phyloP scores from a whole-genome alignment of 2,113 vertebrate genomes.

The Pterophyllum scalare region DNA sequence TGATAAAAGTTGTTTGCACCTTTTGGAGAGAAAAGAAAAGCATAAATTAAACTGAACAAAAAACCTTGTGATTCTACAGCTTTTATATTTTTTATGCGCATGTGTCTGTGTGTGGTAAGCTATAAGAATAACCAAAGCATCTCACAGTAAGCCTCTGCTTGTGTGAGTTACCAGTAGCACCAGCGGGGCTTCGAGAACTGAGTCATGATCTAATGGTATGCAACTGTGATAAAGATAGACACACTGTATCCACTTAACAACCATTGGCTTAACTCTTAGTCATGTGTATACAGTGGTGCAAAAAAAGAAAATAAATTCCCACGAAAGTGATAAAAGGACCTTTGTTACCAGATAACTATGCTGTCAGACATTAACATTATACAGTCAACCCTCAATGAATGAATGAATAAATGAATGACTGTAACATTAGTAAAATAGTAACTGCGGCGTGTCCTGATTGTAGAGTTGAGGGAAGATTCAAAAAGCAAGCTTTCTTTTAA shows the following conservation, averaged over 20 bases:
- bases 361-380: neutral
- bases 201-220: conserved; percentile 48
- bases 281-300: conserved; percentile 38
- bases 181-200: conserved; percentile 33
- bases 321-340: neutral
- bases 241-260: conserved; percentile 7
- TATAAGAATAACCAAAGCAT: conserved; percentile 33
- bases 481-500: too few species aligned
- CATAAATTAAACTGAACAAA: conserved; percentile 50
- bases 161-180: conserved; percentile 24
- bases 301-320: conserved; percentile 8
- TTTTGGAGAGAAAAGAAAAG: neutral
- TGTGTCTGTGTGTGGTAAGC: neutral
- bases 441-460: neutral
- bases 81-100: neutral
- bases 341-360: neutral
- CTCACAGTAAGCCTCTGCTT: conserved; percentile 14
- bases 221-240: conserved; percentile 42
- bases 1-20: conserved; percentile 27
- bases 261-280: conserved; percentile 26
- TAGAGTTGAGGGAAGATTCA: neutral
- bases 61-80: conserved; percentile 44
- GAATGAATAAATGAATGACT: neutral
- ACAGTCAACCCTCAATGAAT: neutral
- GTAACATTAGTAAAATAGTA: neutral